Percentiles rank a stretch among this genome's conserved stretches.
Evolutionary conservation across 2,113 vertebrate genomes (phyloP).

Genomic region (Corvus hawaiiensis): DNA sequence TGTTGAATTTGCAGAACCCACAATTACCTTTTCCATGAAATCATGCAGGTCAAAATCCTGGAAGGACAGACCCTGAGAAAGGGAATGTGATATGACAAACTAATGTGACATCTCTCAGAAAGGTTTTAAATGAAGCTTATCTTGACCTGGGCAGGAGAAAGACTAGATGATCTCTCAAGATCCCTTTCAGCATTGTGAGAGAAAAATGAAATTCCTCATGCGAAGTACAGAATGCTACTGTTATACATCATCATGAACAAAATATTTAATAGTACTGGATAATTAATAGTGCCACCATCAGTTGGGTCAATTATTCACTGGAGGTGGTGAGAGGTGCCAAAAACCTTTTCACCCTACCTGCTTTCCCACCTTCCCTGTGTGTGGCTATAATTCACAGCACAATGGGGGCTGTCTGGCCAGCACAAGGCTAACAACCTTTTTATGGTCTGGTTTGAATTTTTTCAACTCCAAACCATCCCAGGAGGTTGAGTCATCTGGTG

Average conservation of each 20-base stretch:
- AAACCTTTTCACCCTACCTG: background rate
- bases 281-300: background rate
- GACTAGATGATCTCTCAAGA: background rate
- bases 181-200: background rate
- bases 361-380: background rate
- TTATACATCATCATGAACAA: background rate
- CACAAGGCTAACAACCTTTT: background rate
- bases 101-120: background rate
- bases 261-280: background rate
- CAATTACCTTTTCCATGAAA: background rate
- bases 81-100: background rate
- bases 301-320: background rate
- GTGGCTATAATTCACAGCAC: background rate
- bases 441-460: constrained; percentile 7
- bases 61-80: background rate
- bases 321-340: background rate
- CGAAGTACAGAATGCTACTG: background rate
- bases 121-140: background rate
- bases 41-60: background rate
- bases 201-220: background rate
- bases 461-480: background rate
- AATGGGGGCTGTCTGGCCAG: background rate
- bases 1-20: background rate
- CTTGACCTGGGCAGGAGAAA: background rate
- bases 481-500: background rate